Conservation (phyloP, 2,888 invertebrate species). For the Thymelicus acteon region DNA sequence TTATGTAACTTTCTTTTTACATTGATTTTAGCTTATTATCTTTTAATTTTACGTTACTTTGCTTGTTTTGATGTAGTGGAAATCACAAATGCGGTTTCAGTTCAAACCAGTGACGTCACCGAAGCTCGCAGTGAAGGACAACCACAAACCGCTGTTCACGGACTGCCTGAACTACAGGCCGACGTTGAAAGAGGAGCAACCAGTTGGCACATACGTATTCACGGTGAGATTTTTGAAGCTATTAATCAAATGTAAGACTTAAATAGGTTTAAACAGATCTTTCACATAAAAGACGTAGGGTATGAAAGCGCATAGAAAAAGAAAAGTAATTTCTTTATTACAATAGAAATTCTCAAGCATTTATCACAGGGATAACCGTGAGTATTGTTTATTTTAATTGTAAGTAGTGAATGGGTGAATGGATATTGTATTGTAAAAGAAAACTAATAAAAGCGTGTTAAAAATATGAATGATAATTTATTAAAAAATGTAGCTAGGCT, state of each 20-base stretch:
- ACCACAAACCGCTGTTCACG: constrained; percentile 94
- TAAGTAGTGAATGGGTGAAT: no score
- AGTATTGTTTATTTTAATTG: not conserved
- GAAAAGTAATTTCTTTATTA: not conserved
- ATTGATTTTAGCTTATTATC: not conserved
- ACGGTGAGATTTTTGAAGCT: constrained; percentile 77
- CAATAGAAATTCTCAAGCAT: not conserved
- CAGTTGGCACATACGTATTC: constrained; percentile 90
- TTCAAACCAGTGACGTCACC: constrained; percentile 64
- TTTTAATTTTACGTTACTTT: constrained; percentile 20
- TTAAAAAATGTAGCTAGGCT: no score
- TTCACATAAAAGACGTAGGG: not conserved
- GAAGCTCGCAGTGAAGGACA: constrained; percentile 85
- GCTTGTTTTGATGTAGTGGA: constrained; percentile 55
- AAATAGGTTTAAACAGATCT: not conserved
- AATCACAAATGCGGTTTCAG: constrained; percentile 68
- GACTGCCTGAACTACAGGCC: constrained; percentile 93
- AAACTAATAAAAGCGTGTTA: no score
- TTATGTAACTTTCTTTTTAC: not conserved
- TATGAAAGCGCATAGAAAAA: not conserved
- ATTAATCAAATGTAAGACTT: not conserved
- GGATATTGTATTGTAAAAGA: no score
- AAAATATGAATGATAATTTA: no score
- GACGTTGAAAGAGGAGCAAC: constrained; percentile 91
- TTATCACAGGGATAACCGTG: not conserved